Conservation (phyloP, 2,113 vertebrate species). For the Colossoma macropomum region DNA sequence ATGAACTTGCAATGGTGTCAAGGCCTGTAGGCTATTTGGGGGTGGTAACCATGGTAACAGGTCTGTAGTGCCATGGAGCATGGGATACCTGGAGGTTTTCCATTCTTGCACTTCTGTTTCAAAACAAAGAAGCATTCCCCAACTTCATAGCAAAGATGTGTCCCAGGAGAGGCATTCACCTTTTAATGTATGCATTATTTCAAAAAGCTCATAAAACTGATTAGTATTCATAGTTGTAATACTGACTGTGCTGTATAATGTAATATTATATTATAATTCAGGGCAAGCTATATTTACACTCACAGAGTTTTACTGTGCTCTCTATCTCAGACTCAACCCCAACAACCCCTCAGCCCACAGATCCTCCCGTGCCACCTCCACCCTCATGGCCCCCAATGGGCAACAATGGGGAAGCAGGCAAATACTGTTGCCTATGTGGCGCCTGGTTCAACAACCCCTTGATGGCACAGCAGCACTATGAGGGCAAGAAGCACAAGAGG, state of each 20-base stretch:
- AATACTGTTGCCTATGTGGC: slow-evolving; percentile 81
- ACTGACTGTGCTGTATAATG: background rate
- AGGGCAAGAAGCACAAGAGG: slow-evolving; percentile 84
- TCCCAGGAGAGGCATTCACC: slow-evolving; percentile 18
- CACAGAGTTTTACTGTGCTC: background rate
- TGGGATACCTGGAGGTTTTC: slow-evolving; percentile 71
- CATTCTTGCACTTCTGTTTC: slow-evolving; percentile 53
- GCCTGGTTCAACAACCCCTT: slow-evolving; percentile 86
- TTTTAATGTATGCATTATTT: slow-evolving; percentile 39
- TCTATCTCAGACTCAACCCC: slow-evolving; percentile 72
- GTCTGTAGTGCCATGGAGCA: slow-evolving; percentile 67
- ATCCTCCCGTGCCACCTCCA: slow-evolving; percentile 63
- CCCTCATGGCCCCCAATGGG: slow-evolving; percentile 60
- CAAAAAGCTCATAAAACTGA: background rate
- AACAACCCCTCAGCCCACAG: slow-evolving; percentile 70
- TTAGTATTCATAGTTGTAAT: slow-evolving; percentile 35
- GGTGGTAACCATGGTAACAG: slow-evolving; percentile 77
- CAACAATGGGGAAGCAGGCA: slow-evolving; percentile 77
- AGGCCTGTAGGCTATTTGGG: slow-evolving; percentile 72
- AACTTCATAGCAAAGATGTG: background rate
- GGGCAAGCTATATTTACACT: background rate
- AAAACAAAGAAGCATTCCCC: background rate
- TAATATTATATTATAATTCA: background rate
- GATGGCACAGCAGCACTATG: slow-evolving; percentile 86
- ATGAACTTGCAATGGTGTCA: slow-evolving; percentile 63